These are phyloP conservation scores for Conger conger DNA, from an alignment of 2,113 vertebrate species.

Conservation along the genomic window DNA sequence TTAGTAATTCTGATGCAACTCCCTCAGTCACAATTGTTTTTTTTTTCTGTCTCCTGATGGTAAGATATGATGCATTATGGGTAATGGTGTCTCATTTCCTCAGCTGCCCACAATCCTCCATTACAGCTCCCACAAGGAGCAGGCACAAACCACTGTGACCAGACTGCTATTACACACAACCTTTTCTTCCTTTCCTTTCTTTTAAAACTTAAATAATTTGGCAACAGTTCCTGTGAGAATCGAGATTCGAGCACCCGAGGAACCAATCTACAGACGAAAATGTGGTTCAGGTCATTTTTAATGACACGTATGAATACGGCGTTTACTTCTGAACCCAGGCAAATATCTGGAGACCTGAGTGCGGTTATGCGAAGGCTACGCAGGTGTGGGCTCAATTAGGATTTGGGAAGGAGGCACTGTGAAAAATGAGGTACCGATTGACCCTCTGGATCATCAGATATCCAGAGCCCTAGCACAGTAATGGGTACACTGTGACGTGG, in stretches of 20 bases:
- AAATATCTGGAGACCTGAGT: no score
- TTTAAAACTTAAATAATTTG: not conserved
- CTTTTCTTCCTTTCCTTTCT: not conserved
- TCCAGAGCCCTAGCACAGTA: no score
- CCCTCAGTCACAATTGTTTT: not conserved
- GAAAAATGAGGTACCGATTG: no score
- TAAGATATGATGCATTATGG: not conserved
- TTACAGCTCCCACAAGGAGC: not conserved
- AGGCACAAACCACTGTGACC: not conserved
- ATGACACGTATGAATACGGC: not conserved
- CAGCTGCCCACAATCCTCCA: not conserved
- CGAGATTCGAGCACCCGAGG: not conserved
- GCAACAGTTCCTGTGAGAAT: not conserved
- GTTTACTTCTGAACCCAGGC: no score
- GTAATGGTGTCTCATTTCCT: not conserved
- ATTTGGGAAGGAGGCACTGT: no score
- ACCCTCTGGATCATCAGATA: no score
- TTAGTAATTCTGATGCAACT: not conserved
- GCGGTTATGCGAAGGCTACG: no score
- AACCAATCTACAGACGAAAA: not conserved
- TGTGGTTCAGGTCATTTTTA: not conserved
- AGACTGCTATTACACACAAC: no score
- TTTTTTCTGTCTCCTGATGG: no score
- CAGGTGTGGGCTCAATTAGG: no score
- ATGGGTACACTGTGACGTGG: no score